These are phyloP conservation scores for Echiichthys vipera DNA, from an alignment of 2,797 vertebrate genomes.

Conservation along the genomic window DNA sequence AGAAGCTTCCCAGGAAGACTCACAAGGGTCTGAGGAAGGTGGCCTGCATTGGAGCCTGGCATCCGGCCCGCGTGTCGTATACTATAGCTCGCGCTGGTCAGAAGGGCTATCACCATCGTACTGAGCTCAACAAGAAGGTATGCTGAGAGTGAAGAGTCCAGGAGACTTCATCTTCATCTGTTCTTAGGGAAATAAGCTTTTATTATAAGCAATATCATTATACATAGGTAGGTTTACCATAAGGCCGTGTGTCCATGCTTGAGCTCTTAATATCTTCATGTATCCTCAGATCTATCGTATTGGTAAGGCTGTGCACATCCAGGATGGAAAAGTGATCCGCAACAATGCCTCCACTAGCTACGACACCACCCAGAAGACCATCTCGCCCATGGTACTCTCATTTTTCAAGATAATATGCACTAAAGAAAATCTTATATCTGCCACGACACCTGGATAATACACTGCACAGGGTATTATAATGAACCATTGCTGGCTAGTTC, in stretches of 20 bases:
- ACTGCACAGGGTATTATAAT: background rate
- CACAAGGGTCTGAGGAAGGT: constrained; percentile 97
- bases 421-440: background rate
- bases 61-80: constrained; percentile 91
- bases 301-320: constrained; percentile 86
- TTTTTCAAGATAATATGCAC: background rate
- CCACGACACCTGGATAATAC: too few relatives aligned
- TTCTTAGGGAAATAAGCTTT: background rate
- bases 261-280: background rate
- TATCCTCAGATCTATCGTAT: constrained; percentile 90
- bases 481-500: background rate
- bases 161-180: background rate
- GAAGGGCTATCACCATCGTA: constrained; percentile 96
- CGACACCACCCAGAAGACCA: constrained; percentile 90
- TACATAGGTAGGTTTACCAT: background rate
- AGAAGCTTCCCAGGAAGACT: constrained; percentile 96
- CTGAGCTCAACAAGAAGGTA: constrained; percentile 97
- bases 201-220: background rate
- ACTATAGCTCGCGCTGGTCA: constrained; percentile 94
- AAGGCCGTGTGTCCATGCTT: background rate
- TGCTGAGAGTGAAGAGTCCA: background rate
- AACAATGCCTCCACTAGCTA: constrained; percentile 93
- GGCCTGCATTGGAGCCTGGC: constrained; percentile 97
- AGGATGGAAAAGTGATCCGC: constrained; percentile 91
- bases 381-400: constrained; percentile 89